Evolutionary conservation across 1,140 invertebrate genomes (phyloP), one percentile per base, ranked within the genome.

Genomic region (Drosophila sproati): DNA sequence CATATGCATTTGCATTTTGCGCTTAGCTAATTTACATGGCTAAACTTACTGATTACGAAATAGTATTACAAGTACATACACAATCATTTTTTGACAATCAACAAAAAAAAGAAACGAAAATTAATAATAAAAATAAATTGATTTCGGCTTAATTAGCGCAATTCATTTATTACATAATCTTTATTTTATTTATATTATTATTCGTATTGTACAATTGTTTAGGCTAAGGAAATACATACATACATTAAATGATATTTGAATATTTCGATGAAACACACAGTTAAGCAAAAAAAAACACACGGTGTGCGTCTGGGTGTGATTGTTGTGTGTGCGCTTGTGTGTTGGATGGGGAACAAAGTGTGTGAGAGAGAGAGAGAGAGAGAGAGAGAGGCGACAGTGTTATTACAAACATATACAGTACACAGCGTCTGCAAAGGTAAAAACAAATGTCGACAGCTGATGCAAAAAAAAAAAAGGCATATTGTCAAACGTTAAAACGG

Each of bases 251-350:
- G 35, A 55, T 63, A 34, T 72, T 51, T 59, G 35, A 12, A 69
- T 69, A 60, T 52, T 60, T 69, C 55, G 48, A 69, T 51, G 32
- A 32, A 55, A 51, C 68, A 60, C 32, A 70, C 54, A 54, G 35
- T 61, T n/a, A 51, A 51, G 43, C 7, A 29, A 20, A 48, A 34
- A 56, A 56, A 34, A 34, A n/a, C 8, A 39, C 32, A 50, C 34
- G 37, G 6, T 29, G 34, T 50, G 32, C 6, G 28, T 50, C 8
- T 34, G 20, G 20, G 39, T 7, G 28, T 32, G 60, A 34, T 10
- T 20, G 31, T 48, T 73, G 45, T 63, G 51, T 39, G 57, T 34
- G n/a, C 34, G 55, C 20, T 6, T 32, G 31, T 61, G 12, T 37
- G 45, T 7, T 37, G 69, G 34, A 39, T 51, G 62, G 12, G 37